Conservation (phyloP, 2,113 vertebrate species). For the Myrmophylax atrothorax region DNA sequence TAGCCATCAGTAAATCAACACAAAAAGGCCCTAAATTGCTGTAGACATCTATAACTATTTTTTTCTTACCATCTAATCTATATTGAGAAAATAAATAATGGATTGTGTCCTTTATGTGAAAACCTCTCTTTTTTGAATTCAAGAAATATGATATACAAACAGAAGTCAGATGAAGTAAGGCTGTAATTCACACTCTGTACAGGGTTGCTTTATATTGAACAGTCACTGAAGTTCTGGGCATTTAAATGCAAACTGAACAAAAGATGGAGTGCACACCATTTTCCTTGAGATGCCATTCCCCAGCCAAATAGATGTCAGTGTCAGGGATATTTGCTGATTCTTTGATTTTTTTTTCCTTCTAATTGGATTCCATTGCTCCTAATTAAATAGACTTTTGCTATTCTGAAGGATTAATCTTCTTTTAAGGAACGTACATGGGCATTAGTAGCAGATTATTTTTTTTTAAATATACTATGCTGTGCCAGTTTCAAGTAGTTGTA, state of each 20-base stretch:
- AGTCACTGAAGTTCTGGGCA: neutral
- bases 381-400: neutral
- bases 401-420: constrained; percentile 3
- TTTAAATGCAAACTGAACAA: neutral
- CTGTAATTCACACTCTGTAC: neutral
- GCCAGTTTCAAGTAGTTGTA: neutral
- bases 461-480: neutral
- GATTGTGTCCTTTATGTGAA: neutral
- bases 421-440: neutral
- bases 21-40: neutral
- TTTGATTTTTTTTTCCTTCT: neutral
- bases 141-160: neutral
- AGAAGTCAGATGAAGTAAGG: neutral
- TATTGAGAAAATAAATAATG: constrained; percentile 17
- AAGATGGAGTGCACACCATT: neutral
- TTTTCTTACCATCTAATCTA: constrained; percentile 23
- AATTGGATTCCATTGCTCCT: constrained; percentile 12
- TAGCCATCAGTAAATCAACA: constrained; percentile 27
- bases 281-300: neutral
- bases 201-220: neutral
- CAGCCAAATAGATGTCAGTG: constrained; percentile 6
- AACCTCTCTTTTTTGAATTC: neutral
- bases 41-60: neutral
- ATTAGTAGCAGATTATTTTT: neutral
- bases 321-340: constrained; percentile 23